A percentile compares a stretch with the other conserved stretches of the same genome.
phyloP scores from a whole-genome alignment of 2,113 vertebrate species.

The Corynorhinus townsendii region DNA sequence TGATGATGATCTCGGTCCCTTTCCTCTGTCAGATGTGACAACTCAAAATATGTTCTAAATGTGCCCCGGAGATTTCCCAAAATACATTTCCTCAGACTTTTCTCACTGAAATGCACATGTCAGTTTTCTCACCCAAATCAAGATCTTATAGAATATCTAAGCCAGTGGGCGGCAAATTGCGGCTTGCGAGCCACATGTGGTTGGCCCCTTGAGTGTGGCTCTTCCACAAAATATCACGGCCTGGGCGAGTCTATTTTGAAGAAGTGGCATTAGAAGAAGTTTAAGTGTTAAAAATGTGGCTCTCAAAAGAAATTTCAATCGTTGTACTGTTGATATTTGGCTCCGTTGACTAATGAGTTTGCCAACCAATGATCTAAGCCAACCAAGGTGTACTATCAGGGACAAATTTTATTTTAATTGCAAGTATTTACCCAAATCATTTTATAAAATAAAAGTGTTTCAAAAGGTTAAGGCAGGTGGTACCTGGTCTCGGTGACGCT shows the following conservation, averaged over 20 bases:
- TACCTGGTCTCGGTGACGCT: fast-evolving
- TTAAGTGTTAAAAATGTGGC: too few relatives aligned
- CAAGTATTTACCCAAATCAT: background rate
- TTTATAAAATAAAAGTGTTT: background rate
- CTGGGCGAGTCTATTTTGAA: too few relatives aligned
- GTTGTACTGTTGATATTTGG: too few relatives aligned
- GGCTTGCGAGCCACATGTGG: too few relatives aligned
- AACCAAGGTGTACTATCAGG: background rate
- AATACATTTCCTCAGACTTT: background rate
- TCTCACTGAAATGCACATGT: background rate
- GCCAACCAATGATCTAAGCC: background rate
- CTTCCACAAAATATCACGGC: too few relatives aligned
- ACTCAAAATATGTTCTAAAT: background rate
- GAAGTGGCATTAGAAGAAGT: too few relatives aligned
- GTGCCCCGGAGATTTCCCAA: too few relatives aligned
- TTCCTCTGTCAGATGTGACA: background rate
- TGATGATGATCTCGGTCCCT: background rate
- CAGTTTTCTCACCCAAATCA: background rate
- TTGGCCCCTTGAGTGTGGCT: too few relatives aligned
- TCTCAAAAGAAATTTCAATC: too few relatives aligned
- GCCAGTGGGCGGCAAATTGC: background rate
- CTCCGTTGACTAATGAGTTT: too few relatives aligned
- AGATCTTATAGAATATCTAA: background rate
- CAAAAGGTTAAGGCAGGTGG: fast-evolving
- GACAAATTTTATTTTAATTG: background rate